Evolutionary conservation across 92 coral and sea anemone genomes (phyloP), one percentile per base, ranked within the genome.

Genomic region (Pocillopora grandis): DNA sequence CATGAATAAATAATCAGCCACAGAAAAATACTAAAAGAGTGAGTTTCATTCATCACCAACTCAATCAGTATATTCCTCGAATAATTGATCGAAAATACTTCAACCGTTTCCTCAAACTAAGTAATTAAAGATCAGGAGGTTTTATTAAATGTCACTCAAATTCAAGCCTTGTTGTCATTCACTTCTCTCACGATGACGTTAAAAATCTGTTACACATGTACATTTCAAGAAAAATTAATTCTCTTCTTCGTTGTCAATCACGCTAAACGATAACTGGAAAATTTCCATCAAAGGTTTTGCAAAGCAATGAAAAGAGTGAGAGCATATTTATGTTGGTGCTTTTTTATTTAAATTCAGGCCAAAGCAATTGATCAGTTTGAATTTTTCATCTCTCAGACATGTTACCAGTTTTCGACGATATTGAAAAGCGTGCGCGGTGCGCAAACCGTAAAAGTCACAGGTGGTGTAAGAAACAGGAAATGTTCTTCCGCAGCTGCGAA

Each of bases 401-500:
- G 66, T 37, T 70, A n/a, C 14, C 70, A 36, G 13, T 81, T 71
- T 67, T 71, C 42, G 71, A 37, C 55, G 77, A 81, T 21, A 60
- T 8, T 14, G 20, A 71, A 21, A 81, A 71, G 77, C 76, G 55
- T 36, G 16, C 36, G 42, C 75, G 75, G 5, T 81, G 85, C 21
- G 10, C 10, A 35, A 42, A 81, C 64, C 37, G 20, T 23, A 81
- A 71, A 58, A 10, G 21, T 11, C 33, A 36, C 5, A 58, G 57
- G 1, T 60, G 70, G 85, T 81, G 85, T 37, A 37, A 10, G 15
- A 12, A 17, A 7, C 21, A 15, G 12, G 14, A 59, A 9, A 2
- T 81, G 61, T 81, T 81, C 77, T 71, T 71, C 42, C 12, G 16
- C 14, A 36, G 66, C 77, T 71, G 77, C 68, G n/a, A 71, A 36